Evolutionary conservation across 2,797 vertebrate species (phyloP).

Genomic region (Amphiprion clarkii): DNA sequence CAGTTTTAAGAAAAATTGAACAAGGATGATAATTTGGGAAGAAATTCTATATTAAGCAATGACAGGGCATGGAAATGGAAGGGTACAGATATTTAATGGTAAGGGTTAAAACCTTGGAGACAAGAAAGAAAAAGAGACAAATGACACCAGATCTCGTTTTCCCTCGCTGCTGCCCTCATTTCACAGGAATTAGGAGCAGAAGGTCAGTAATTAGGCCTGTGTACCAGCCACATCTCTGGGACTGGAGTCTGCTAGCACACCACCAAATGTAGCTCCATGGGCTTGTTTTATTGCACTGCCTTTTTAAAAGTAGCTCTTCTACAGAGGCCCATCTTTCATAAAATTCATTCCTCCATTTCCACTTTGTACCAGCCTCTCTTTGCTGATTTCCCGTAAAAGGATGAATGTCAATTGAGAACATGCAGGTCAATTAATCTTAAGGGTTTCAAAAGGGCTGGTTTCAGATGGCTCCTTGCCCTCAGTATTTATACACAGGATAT

Average conservation of each 20-base stretch:
- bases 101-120: constrained; percentile 22
- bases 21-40: too few relatives aligned
- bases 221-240: constrained; percentile 48
- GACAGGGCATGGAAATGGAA: constrained; percentile 10
- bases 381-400: constrained; percentile 38
- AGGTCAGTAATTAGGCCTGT: constrained; percentile 69
- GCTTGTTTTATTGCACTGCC: constrained; percentile 42
- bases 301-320: constrained; percentile 11
- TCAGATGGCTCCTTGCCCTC: constrained; percentile 40
- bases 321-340: constrained; percentile 21
- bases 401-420: constrained; percentile 28
- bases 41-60: background rate
- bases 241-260: constrained; percentile 50
- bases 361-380: constrained; percentile 15
- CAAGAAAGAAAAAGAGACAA: constrained; percentile 37
- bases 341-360: constrained; percentile 24
- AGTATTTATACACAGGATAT: constrained; percentile 70
- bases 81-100: constrained; percentile 2
- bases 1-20: background rate
- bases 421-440: constrained; percentile 58
- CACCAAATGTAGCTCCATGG: constrained; percentile 51
- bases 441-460: constrained; percentile 47
- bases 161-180: constrained; percentile 62
- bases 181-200: constrained; percentile 71
- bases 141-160: constrained; percentile 43